phyloP scores from a whole-genome alignment of 1,140 invertebrate species.

The Aethina tumida region DNA sequence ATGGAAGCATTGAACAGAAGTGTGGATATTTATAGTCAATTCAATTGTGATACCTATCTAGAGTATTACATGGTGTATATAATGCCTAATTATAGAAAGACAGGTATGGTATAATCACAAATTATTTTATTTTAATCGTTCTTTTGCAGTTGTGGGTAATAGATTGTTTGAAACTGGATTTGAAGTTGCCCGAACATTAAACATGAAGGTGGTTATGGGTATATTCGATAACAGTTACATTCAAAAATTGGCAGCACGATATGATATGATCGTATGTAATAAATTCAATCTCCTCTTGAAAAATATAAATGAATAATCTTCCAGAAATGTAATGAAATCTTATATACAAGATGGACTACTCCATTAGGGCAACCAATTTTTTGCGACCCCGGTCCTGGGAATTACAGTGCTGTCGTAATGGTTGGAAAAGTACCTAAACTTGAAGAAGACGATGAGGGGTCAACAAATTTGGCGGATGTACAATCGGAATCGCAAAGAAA shows the following conservation, averaged over 20 bases:
- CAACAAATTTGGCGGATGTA: too few relatives aligned
- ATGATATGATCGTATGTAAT: conserved; percentile 35
- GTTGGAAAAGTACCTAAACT: conserved; percentile 24
- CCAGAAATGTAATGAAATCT: conserved; percentile 39
- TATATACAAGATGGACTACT: conserved; percentile 44
- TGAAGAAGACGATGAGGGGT: too few relatives aligned
- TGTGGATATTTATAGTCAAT: conserved; percentile 32
- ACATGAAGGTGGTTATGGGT: conserved; percentile 40
- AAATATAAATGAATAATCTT: conserved; percentile 5
- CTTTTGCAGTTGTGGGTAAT: conserved; percentile 36
- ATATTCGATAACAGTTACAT: conserved; percentile 41
- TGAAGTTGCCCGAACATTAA: conserved; percentile 37
- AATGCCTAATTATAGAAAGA: conserved; percentile 34
- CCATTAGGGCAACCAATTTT: conserved; percentile 43
- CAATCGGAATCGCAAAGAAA: too few relatives aligned
- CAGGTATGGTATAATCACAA: conserved; percentile 15
- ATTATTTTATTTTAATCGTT: conserved; percentile 6
- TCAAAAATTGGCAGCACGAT: conserved; percentile 39
- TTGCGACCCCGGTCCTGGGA: conserved; percentile 45
- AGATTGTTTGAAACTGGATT: conserved; percentile 40
- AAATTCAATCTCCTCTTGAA: conserved; percentile 3
- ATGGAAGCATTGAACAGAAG: conserved; percentile 31
- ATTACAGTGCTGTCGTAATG: conserved; percentile 52
- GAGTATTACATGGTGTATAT: conserved; percentile 34
- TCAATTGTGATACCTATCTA: conserved; percentile 31